phyloP scores from a whole-genome alignment of 2,797 vertebrate genomes.

The Triplophysa yarkandensis region DNA sequence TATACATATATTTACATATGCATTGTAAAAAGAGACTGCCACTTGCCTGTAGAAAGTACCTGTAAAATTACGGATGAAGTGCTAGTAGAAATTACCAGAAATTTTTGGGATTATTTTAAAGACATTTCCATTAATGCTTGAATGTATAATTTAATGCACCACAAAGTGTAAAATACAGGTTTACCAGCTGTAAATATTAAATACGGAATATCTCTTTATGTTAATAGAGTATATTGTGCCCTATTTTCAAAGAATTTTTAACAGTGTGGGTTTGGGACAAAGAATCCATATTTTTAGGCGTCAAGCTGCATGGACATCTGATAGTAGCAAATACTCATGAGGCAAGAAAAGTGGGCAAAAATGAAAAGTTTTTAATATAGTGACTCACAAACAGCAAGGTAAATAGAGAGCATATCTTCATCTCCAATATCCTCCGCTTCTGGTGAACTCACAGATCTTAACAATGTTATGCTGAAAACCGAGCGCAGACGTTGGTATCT shows the following conservation, averaged over 20 bases:
- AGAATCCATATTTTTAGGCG: background rate
- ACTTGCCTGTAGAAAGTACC: too few species aligned
- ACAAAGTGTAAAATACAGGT: too few species aligned
- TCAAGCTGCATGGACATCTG: background rate
- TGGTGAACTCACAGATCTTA: background rate
- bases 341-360: background rate
- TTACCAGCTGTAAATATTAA: too few species aligned
- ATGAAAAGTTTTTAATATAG: background rate
- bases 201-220: too few species aligned
- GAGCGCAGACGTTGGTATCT: background rate
- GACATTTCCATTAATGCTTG: too few species aligned
- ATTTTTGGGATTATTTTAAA: too few species aligned
- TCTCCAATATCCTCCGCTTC: background rate
- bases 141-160: too few species aligned
- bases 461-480: background rate
- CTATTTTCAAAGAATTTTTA: too few species aligned
- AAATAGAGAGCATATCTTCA: background rate
- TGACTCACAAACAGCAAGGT: background rate
- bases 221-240: too few species aligned
- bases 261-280: background rate
- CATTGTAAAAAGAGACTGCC: background rate
- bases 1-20: constrained; percentile 1
- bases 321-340: background rate
- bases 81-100: too few species aligned
- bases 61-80: too few species aligned